Base-by-base conservation (phyloP, 1,140 invertebrate genomes). In the Drosophila lowei region DNA sequence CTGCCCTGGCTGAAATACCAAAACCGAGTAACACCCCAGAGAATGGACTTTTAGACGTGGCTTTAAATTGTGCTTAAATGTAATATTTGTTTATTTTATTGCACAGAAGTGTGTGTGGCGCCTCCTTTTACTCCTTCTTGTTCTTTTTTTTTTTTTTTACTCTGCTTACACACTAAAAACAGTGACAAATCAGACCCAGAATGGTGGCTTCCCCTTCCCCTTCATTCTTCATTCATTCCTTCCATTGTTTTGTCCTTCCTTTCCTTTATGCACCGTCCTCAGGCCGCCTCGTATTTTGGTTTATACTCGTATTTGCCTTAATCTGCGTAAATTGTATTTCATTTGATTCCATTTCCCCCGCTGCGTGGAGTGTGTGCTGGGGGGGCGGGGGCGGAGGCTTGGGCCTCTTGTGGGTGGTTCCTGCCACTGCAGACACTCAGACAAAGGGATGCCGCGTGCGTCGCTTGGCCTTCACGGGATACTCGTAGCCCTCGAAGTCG, bases 401-500 rank as follows among this genome's bases (percentile, higher is more conserved):
- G 23, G 23, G 23, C 23, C 16, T 50, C 49, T 28, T 41, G 25
- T 18, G 9, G 16, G 18, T 18, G 7, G 18, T 47, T 16, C 28
- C 3, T 34, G 56, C 38, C 34, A 61, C 55, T 28, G 16, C 16
- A 25, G 21, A 18, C 23, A 25, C 23, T 74, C 70, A 91, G 63
- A 91, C 74, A 78, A 91, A 91, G 57, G 90, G 90, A 90, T 91
- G 90, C 74, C 86, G 74, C 60, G 79, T 85, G 47, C 84, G 80
- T 70, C 89, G 57, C 53, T 90, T 91, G 64, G 81, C 77, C 72
- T 90, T 91, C 77, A 90, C 76, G 62, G 90, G 90, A 84, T 91
- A 91, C 59, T 91, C 90, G 54, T 91, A 91, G 59, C 90, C 88
- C 73, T 91, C 90, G 38, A 85, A 91, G 28, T 89, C 90, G 43